phyloP scores from a whole-genome alignment of 2,113 vertebrate species.

The Mesocricetus auratus region DNA sequence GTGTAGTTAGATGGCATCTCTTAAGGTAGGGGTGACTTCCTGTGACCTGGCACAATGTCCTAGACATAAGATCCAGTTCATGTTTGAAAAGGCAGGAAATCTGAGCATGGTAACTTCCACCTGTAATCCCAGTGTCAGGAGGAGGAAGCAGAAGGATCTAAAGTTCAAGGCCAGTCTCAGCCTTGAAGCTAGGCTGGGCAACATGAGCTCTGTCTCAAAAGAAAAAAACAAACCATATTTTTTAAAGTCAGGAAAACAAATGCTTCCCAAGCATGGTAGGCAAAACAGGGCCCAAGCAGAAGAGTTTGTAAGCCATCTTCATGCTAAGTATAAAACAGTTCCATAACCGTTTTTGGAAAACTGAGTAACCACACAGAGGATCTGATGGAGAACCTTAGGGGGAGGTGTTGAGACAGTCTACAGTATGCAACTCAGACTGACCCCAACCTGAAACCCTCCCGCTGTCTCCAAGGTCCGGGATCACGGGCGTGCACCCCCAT shows the following conservation, averaged over 20 bases:
- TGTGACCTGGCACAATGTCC: neutral
- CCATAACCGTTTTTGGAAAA: neutral
- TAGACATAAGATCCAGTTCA: accelerated
- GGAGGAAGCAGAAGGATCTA: neutral
- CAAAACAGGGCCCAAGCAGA: neutral
- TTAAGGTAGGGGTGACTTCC: neutral
- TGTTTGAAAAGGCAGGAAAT: neutral
- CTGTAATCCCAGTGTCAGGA: neutral
- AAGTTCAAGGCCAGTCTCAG: neutral
- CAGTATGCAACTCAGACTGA: neutral
- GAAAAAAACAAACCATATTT: no score
- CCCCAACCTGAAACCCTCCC: neutral
- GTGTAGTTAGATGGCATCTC: neutral
- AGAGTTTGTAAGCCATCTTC: neutral
- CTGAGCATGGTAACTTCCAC: neutral
- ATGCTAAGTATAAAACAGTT: neutral
- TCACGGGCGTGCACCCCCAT: neutral
- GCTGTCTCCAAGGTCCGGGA: neutral
- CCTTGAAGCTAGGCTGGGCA: neutral
- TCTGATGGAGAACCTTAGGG: neutral
- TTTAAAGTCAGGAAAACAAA: neutral
- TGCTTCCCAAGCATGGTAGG: neutral
- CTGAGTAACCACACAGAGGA: neutral
- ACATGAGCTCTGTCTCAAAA: neutral
- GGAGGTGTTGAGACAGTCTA: neutral